Evolutionary conservation across 2,797 vertebrate genomes (phyloP).

Genomic region (Nyctalus aviator): DNA sequence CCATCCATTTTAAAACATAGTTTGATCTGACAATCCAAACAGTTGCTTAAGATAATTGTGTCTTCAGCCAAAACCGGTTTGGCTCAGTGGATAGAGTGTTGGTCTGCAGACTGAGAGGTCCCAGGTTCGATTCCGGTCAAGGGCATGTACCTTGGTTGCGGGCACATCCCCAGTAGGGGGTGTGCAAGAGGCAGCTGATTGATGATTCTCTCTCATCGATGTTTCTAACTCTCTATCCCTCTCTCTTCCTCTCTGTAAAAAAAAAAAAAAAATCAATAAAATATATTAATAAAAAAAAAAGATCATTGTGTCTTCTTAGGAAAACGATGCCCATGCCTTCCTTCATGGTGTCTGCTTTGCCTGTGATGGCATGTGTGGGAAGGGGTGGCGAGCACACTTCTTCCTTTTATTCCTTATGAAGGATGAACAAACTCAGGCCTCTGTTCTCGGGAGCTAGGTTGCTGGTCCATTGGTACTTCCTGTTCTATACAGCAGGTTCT

Average conservation of each 20-base stretch:
- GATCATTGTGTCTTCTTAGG: not conserved
- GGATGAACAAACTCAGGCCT: not conserved
- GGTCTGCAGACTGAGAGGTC: too few species aligned
- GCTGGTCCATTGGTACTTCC: not conserved
- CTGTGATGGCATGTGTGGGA: not conserved
- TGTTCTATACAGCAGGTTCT: not conserved
- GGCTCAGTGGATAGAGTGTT: too few species aligned
- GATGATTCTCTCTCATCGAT: too few species aligned
- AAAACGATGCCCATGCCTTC: not conserved
- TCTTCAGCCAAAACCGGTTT: not conserved
- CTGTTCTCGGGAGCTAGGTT: not conserved
- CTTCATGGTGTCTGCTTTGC: not conserved
- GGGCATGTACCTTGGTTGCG: too few species aligned
- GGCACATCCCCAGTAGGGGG: too few species aligned
- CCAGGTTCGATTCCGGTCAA: too few species aligned
- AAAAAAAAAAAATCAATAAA: too few species aligned
- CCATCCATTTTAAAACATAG: not conserved
- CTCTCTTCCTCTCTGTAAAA: too few species aligned
- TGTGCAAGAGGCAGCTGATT: too few species aligned
- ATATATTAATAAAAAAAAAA: too few species aligned
- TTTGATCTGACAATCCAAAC: not conserved
- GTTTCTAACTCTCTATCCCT: too few species aligned
- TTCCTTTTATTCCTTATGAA: not conserved
- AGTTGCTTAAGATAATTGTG: not conserved
- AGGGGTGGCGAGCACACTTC: accelerated